Evolutionary conservation across 2,113 vertebrate species (phyloP), one percentile per base, ranked within the genome.

Genomic region (Podarcis cretensis): DNA sequence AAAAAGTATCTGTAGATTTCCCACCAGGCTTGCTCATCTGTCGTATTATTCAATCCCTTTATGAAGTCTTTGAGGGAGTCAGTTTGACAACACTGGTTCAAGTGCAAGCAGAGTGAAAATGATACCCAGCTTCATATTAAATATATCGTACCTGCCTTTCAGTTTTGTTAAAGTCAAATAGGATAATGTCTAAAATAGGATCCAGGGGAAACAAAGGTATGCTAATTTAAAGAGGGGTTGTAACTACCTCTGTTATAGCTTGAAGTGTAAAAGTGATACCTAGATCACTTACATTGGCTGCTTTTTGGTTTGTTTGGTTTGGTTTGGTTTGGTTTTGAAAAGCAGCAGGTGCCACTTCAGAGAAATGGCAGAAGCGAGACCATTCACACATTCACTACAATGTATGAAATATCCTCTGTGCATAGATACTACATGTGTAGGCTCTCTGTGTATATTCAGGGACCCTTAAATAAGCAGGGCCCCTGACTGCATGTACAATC

Each of bases 51-150:
- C 32, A 82, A 59, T 30, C 85, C 18, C 35, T 32, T 88, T 81
- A 90, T 43, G 74, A 93, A 90, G 7, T 1, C 27, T 68, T 59
- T 81, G 14, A 6, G 1, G 81, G 40, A 32, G 2, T 85, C 89
- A 65, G 68, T 59, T 25, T 30, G 59, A 59, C 10, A 6, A 87
- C 4, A 35, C 5, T 86, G 80, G 54, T 3, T 59, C 69, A 89
- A 86, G 75, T 89, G 71, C 9, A 91, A 91, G 81, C 0, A 78
- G 9, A 10, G 2, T 85, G 71, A 25, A 40, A 91, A 90, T 66
- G 71, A 12, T 59, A 89, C 83, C 48, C 3, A 20, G 80, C 37
- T 16, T 7, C 3, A 6, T 82, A 16, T 76, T 57, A 91, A 81
- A 78, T 23, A n/a, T 82, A 12, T 37, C 84, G 9, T 5, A 32